phyloP scores from a whole-genome alignment of 2,113 vertebrate genomes.

The Oncorhynchus keta region DNA sequence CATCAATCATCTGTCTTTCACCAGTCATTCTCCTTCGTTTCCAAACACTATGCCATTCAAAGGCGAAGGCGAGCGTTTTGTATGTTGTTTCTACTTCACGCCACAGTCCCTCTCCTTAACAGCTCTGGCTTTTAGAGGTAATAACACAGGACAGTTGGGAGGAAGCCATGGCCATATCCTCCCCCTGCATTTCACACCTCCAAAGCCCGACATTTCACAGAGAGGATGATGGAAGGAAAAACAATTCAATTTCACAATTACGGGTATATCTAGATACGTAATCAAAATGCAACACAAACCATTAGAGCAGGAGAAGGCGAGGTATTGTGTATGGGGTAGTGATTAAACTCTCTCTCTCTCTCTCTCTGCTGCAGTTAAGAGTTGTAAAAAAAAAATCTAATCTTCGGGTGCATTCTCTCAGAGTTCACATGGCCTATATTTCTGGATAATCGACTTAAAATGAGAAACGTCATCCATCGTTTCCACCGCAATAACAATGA shows the following conservation, averaged over 20 bases:
- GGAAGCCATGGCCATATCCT: not conserved
- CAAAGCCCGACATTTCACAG: not conserved
- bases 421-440: conserved; percentile 43
- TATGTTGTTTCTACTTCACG: not conserved
- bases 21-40: conserved; percentile 4
- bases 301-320: not conserved
- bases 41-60: conserved; percentile 16
- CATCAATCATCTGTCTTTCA: not conserved
- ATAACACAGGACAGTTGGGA: conserved; percentile 10
- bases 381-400: conserved; percentile 30
- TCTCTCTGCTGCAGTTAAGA: not conserved
- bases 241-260: not conserved
- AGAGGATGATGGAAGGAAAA: not conserved
- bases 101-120: not conserved
- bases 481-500: conserved; percentile 62
- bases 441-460: conserved; percentile 46
- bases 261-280: not conserved
- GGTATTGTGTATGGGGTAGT: conserved; percentile 13
- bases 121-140: not conserved
- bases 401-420: conserved; percentile 38
- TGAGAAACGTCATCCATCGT: conserved; percentile 52
- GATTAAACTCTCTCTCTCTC: conserved; percentile 11
- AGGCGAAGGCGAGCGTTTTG: not conserved
- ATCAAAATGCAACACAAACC: not conserved
- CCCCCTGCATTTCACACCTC: not conserved